A percentile compares a stretch with the other conserved stretches of the same genome.
Conservation (phyloP, 1,140 invertebrate species). For the Tenebrio molitor region DNA sequence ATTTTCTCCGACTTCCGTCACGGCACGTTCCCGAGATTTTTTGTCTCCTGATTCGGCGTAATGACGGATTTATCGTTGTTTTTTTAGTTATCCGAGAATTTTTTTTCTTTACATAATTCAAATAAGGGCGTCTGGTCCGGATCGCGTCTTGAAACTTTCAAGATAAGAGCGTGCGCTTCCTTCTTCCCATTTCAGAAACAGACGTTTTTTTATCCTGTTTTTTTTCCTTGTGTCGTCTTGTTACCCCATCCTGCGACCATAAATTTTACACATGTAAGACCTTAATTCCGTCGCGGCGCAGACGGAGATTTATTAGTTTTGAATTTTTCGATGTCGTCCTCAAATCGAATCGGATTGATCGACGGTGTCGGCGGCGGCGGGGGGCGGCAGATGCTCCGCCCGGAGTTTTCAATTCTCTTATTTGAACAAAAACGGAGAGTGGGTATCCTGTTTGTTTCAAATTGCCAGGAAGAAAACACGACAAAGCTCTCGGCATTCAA, state of each 20-base stretch:
- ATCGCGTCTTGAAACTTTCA: neutral
- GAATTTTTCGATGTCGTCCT: neutral
- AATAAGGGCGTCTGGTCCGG: neutral
- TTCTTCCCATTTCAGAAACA: neutral
- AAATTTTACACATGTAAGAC: constrained; percentile 37
- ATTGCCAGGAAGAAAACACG: constrained; percentile 12
- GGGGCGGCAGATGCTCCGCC: no score
- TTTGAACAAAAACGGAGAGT: constrained; percentile 20
- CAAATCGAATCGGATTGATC: no score
- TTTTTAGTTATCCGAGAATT: neutral
- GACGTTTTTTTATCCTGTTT: constrained; percentile 19
- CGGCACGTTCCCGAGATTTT: no score
- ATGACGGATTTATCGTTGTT: constrained; percentile 23
- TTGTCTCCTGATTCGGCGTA: neutral
- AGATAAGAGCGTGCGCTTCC: neutral
- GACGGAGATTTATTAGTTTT: constrained; percentile 36
- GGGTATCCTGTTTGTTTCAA: constrained; percentile 29
- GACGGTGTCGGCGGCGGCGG: no score
- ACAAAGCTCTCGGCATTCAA: constrained; percentile 15
- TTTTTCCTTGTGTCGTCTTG: no score
- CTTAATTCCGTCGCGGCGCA: constrained; percentile 6
- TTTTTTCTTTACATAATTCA: neutral
- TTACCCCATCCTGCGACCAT: constrained; percentile 2
- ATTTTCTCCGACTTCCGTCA: neutral
- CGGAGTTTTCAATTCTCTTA: constrained; percentile 24